phyloP scores from a whole-genome alignment of 2,797 vertebrate genomes.

The Aythya fuligula region DNA sequence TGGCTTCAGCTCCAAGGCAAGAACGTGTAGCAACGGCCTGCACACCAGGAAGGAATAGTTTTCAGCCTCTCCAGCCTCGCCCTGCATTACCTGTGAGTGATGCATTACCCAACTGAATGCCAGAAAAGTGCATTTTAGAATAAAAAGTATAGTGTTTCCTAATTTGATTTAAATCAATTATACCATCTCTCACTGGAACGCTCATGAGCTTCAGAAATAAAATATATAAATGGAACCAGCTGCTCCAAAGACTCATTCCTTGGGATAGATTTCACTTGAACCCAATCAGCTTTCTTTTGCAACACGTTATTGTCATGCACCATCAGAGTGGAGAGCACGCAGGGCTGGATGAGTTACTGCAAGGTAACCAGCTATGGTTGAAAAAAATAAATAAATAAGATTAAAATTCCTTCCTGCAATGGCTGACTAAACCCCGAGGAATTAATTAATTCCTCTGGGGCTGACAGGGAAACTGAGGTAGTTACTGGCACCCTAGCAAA shows the following conservation, averaged over 20 bases:
- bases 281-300: constrained; percentile 69
- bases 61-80: constrained; percentile 23
- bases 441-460: constrained; percentile 68
- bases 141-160: constrained; percentile 81
- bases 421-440: constrained; percentile 55
- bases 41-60: neutral
- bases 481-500: constrained; percentile 65
- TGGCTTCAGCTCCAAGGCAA: constrained; percentile 9
- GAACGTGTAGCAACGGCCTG: neutral
- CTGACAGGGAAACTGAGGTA: constrained; percentile 56
- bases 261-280: constrained; percentile 79
- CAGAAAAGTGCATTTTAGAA: constrained; percentile 79
- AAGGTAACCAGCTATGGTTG: constrained; percentile 55
- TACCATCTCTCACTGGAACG: constrained; percentile 80
- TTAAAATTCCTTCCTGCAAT: constrained; percentile 58
- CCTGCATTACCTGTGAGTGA: constrained; percentile 75
- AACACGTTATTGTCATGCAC: constrained; percentile 66
- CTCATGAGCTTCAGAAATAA: constrained; percentile 80
- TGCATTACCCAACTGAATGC: constrained; percentile 67
- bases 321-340: constrained; percentile 65
- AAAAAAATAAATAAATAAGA: constrained; percentile 30
- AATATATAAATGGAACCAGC: constrained; percentile 83
- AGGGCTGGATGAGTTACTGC: constrained; percentile 33
- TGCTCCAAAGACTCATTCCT: constrained; percentile 74
- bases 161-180: constrained; percentile 86